Evolutionary conservation across 2,797 vertebrate genomes (phyloP).

Genomic region (Lophius americanus): DNA sequence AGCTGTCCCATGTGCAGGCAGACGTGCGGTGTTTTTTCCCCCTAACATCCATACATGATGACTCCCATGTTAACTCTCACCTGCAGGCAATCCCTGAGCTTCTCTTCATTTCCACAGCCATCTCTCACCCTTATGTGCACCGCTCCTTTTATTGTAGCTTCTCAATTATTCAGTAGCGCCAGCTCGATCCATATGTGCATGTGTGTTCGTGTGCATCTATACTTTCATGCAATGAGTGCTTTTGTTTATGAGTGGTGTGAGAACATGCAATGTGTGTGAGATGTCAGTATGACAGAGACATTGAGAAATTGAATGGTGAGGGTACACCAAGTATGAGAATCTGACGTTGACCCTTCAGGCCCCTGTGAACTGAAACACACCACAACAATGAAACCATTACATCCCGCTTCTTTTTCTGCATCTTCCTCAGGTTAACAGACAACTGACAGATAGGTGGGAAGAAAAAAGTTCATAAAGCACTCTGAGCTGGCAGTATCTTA

Average conservation of each 20-base stretch:
- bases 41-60: conserved; percentile 39
- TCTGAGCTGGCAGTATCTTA: conserved; percentile 30
- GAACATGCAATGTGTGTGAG: background rate
- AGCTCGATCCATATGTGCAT: conserved; percentile 54
- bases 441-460: conserved; percentile 24
- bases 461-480: conserved; percentile 25
- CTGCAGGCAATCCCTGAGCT: conserved; percentile 50
- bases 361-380: conserved; percentile 29
- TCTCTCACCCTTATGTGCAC: conserved; percentile 45
- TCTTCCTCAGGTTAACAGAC: conserved; percentile 32
- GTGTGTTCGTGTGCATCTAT: conserved; percentile 14
- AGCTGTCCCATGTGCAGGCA: conserved; percentile 34
- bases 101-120: conserved; percentile 26
- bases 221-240: background rate
- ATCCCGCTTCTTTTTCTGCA: conserved; percentile 29
- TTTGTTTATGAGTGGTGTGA: background rate
- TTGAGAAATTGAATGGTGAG: conserved; percentile 24
- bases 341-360: conserved; percentile 32
- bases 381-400: conserved; percentile 25
- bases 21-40: conserved; percentile 18
- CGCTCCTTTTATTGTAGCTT: conserved; percentile 65
- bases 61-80: conserved; percentile 61
- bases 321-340: conserved; percentile 23
- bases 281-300: conserved; percentile 18
- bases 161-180: conserved; percentile 75